Conservation (phyloP, 1,140 invertebrate genomes). For the Daktulosphaira vitifoliae region DNA sequence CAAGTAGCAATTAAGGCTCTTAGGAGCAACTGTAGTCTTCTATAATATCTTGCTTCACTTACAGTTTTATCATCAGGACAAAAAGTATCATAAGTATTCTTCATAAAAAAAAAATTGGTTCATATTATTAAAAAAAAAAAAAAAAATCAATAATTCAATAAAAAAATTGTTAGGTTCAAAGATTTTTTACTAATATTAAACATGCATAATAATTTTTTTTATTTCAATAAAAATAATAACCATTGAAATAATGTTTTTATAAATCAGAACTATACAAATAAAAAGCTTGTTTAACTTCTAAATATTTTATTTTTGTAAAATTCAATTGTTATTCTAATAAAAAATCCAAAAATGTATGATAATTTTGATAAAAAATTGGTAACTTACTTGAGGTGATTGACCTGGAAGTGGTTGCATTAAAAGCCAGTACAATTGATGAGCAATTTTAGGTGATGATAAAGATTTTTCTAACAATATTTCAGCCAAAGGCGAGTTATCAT, state of each 20-base stretch:
- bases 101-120: conserved; percentile 35
- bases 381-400: conserved; percentile 54
- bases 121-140: too few relatives aligned
- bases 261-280: too few relatives aligned
- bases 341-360: too few relatives aligned
- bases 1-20: conserved; percentile 75
- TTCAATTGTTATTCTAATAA: too few relatives aligned
- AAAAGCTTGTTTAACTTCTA: too few relatives aligned
- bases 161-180: neutral
- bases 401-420: conserved; percentile 68
- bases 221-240: too few relatives aligned
- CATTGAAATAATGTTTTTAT: too few relatives aligned
- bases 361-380: too few relatives aligned
- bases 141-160: neutral
- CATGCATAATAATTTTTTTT: too few relatives aligned
- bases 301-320: too few relatives aligned
- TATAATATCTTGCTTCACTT: conserved; percentile 58
- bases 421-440: conserved; percentile 92
- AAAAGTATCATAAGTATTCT: conserved; percentile 35
- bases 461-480: conserved; percentile 74
- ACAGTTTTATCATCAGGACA: conserved; percentile 47
- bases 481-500: conserved; percentile 76
- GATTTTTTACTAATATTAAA: too few relatives aligned
- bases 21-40: conserved; percentile 74
- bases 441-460: conserved; percentile 75